A percentile compares a stretch with the other conserved stretches of the same genome.
These are phyloP conservation scores for Cephus pulcher DNA, from an alignment of 2,888 invertebrate genomes.

Conservation along the genomic window DNA sequence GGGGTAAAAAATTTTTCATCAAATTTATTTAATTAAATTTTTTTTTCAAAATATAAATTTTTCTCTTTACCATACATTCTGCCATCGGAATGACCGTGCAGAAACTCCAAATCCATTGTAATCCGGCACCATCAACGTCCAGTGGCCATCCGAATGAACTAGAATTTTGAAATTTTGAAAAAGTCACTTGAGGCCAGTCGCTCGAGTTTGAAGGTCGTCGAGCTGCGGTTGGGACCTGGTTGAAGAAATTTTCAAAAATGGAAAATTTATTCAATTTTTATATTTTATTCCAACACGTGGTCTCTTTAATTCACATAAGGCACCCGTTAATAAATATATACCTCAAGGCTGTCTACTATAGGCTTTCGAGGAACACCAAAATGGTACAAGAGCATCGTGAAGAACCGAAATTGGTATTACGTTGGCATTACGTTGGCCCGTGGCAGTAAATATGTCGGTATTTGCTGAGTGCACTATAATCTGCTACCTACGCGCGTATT, in stretches of 20 bases:
- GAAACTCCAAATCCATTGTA: background rate
- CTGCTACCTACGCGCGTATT: conserved; percentile 4
- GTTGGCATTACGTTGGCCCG: background rate
- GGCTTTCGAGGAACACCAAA: background rate
- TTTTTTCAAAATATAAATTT: background rate
- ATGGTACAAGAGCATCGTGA: background rate
- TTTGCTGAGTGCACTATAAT: conserved; percentile 10
- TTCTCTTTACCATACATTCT: background rate
- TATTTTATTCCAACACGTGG: background rate
- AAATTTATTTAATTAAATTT: no score
- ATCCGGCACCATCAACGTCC: no score
- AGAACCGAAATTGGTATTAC: background rate
- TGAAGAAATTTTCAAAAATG: background rate
- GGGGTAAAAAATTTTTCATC: no score
- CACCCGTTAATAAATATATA: background rate
- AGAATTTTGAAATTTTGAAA: background rate
- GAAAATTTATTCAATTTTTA: background rate
- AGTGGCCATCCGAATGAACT: background rate
- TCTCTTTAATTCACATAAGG: background rate
- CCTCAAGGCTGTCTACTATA: background rate
- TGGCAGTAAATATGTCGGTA: conserved; percentile 4
- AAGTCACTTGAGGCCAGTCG: background rate
- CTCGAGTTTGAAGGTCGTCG: no score
- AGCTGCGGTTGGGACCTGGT: background rate
- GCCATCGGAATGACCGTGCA: accelerated